Evolutionary conservation across 2,888 invertebrate genomes (phyloP).

Genomic region (Melieria crassipennis): DNA sequence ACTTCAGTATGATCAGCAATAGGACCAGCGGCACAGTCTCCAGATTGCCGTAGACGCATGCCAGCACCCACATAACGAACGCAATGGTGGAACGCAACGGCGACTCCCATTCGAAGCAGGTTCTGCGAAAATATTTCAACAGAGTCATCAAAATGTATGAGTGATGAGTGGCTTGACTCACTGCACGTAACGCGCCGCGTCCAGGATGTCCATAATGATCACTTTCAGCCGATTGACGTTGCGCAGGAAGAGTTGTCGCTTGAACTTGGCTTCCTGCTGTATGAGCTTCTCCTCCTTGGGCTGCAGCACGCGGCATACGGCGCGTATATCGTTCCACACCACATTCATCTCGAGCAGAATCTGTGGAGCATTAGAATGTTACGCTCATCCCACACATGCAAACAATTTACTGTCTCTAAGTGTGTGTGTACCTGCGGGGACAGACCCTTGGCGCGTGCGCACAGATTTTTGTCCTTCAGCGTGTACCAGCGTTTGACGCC

Average conservation of each 20-base stretch:
- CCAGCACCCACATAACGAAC: constrained; percentile 83
- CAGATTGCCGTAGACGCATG: constrained; percentile 94
- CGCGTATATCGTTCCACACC: constrained; percentile 90
- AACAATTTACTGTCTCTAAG: neutral
- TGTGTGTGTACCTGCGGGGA: constrained; percentile 72
- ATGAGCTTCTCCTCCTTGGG: constrained; percentile 96
- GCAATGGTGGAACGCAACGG: constrained; percentile 84
- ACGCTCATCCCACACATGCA: too few species aligned
- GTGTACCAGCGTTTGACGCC: constrained; percentile 96
- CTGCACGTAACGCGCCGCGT: constrained; percentile 91
- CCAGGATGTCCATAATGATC: constrained; percentile 88
- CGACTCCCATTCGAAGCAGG: constrained; percentile 98
- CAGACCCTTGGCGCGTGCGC: constrained; percentile 89
- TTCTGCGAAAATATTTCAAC: constrained; percentile 69
- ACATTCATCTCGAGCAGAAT: constrained; percentile 92
- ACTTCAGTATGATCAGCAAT: constrained; percentile 79
- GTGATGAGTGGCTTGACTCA: constrained; percentile 66
- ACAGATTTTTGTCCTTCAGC: constrained; percentile 93
- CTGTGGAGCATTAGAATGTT: constrained; percentile 46
- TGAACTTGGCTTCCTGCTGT: constrained; percentile 94
- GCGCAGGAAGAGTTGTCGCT: constrained; percentile 90
- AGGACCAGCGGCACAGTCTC: constrained; percentile 93
- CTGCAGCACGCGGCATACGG: constrained; percentile 91
- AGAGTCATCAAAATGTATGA: too few species aligned
- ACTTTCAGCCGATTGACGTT: constrained; percentile 93